A percentile compares a stretch with the other conserved stretches of the same genome.
Evolutionary conservation across 2,888 invertebrate species (phyloP).

Genomic region (Spicauda simplicius): DNA sequence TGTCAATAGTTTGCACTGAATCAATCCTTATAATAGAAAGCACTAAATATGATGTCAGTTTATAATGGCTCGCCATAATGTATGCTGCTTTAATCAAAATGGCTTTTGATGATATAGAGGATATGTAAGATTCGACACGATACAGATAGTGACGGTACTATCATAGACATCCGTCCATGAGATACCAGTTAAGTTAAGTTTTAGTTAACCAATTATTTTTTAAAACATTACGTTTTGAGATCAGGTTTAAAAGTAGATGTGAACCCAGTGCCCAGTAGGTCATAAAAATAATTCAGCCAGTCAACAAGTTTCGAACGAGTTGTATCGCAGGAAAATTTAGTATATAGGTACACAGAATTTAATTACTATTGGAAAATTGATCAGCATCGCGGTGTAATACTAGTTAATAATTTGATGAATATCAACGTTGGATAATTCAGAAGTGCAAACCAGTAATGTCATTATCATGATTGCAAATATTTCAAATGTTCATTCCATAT

Average conservation of each 20-base stretch:
- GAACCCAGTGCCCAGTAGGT: too few species aligned
- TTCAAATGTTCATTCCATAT: neutral
- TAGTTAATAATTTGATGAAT: constrained; percentile 20
- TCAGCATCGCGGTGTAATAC: constrained; percentile 1
- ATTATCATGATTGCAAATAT: constrained; percentile 12
- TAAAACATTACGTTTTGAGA: too few species aligned
- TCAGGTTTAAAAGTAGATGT: too few species aligned
- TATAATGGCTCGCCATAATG: neutral
- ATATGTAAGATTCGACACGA: too few species aligned
- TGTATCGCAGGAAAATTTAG: neutral
- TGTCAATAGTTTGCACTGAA: neutral
- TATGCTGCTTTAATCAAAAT: neutral
- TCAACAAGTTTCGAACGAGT: neutral
- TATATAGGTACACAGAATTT: neutral
- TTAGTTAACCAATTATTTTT: too few species aligned
- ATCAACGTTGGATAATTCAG: constrained; percentile 7
- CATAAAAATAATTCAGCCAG: too few species aligned
- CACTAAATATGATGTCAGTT: neutral
- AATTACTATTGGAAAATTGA: constrained; percentile 14
- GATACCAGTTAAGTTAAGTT: too few species aligned
- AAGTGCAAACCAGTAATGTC: neutral
- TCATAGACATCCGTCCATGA: too few species aligned
- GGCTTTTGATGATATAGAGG: too few species aligned
- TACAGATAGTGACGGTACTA: too few species aligned
- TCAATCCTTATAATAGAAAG: neutral